phyloP scores from a whole-genome alignment of 2,113 vertebrate genomes.

The Notechis scutatus region DNA sequence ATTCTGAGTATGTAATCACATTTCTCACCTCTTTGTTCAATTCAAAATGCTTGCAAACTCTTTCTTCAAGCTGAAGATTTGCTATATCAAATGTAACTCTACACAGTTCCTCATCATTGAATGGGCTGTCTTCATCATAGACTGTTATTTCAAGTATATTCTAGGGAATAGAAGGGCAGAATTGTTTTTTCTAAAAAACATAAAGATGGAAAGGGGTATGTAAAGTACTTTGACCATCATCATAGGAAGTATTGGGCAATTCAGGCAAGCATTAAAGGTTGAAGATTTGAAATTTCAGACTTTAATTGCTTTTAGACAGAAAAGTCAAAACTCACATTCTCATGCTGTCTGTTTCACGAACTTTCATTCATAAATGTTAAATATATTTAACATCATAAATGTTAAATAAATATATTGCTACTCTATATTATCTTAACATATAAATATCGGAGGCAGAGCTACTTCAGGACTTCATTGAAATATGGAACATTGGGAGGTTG shows the following conservation, averaged over 20 bases:
- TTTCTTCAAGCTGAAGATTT: slow-evolving; percentile 65
- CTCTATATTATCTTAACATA: neutral
- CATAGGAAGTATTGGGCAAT: neutral
- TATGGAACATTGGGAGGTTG: no score
- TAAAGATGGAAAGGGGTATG: neutral
- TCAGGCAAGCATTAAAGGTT: neutral
- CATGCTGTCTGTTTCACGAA: neutral
- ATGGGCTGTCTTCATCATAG: slow-evolving; percentile 64
- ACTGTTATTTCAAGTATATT: slow-evolving; percentile 72
- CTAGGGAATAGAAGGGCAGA: slow-evolving; percentile 37
- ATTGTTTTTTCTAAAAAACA: neutral
- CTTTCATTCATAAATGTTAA: neutral
- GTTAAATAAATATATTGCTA: neutral
- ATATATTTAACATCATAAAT: neutral
- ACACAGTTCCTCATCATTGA: slow-evolving; percentile 63
- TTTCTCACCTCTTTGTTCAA: slow-evolving; percentile 48
- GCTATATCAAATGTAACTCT: slow-evolving; percentile 67
- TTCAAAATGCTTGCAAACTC: slow-evolving; percentile 52
- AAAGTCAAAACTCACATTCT: neutral
- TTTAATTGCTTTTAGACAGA: neutral
- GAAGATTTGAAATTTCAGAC: neutral
- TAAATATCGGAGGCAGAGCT: neutral
- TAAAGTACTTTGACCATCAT: neutral
- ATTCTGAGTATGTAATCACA: neutral
- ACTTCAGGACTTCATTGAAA: neutral